Conservation (phyloP, 1,140 invertebrate species). For the Cherax destructor region DNA sequence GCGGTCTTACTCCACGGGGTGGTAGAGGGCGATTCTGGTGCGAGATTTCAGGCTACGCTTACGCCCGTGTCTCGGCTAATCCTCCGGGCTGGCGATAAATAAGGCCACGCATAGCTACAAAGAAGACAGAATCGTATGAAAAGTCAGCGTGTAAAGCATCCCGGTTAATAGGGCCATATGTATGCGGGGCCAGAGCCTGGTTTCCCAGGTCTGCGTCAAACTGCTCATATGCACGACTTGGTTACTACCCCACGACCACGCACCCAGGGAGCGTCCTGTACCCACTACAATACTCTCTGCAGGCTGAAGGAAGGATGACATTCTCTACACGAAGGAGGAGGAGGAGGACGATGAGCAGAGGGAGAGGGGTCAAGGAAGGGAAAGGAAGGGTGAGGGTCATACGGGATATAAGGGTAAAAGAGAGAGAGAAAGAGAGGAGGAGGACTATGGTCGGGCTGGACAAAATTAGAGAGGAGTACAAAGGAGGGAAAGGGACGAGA, state of each 20-base stretch:
- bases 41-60: constrained; percentile 32
- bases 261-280: background rate
- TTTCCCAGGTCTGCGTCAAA: constrained; percentile 61
- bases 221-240: constrained; percentile 55
- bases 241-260: constrained; percentile 36
- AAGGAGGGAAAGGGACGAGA: too few relatives aligned
- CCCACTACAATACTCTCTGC: background rate
- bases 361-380: background rate
- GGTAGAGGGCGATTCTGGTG: constrained; percentile 1
- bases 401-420: background rate
- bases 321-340: background rate
- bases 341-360: background rate
- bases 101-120: constrained; percentile 69
- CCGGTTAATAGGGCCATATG: constrained; percentile 68
- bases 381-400: background rate
- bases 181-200: constrained; percentile 46
- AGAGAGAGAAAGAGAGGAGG: background rate
- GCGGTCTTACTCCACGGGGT: constrained; percentile 16
- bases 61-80: constrained; percentile 61
- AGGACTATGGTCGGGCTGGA: too few relatives aligned
- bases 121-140: constrained; percentile 71
- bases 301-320: background rate
- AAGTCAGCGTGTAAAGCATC: constrained; percentile 71
- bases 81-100: constrained; percentile 66
- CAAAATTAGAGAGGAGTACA: background rate